Percentiles rank a stretch among this genome's conserved stretches.
Conservation (phyloP, 2,797 vertebrate genomes). For the Knipowitschia caucasica region DNA sequence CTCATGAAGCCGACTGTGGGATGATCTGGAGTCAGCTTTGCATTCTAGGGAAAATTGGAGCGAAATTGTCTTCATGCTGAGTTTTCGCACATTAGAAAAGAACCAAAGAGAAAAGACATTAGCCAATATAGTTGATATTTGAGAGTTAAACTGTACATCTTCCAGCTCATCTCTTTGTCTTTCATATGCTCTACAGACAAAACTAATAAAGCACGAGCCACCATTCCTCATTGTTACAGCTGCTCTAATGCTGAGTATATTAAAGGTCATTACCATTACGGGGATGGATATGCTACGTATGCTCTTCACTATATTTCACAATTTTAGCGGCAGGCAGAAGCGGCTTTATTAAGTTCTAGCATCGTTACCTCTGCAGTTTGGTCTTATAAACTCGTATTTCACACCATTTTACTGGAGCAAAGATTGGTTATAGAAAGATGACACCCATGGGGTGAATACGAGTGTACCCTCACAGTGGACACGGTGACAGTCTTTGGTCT, state of each 20-base stretch:
- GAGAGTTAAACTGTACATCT: conserved; percentile 16
- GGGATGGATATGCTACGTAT: conserved; percentile 52
- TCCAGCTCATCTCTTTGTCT: conserved; percentile 6
- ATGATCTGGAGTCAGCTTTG: conserved; percentile 50
- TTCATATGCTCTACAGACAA: conserved; percentile 35
- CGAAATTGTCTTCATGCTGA: conserved; percentile 26
- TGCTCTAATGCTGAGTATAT: conserved; percentile 52
- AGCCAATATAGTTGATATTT: conserved; percentile 14
- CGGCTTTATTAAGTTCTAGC: conserved; percentile 58
- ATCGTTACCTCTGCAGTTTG: conserved; percentile 49
- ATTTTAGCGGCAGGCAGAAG: conserved; percentile 26
- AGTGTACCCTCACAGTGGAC: conserved; percentile 38
- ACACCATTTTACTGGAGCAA: conserved; percentile 53
- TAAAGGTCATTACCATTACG: conserved; percentile 68
- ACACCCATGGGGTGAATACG: conserved; percentile 15
- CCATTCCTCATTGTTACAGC: conserved; percentile 52
- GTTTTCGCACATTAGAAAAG: conserved; percentile 22
- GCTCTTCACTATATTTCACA: conserved; percentile 51
- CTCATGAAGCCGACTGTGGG: conserved; percentile 37
- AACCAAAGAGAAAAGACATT: conserved; percentile 8
- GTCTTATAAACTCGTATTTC: conserved; percentile 53
- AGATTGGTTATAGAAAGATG: conserved; percentile 54
- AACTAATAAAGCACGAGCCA: conserved; percentile 47
- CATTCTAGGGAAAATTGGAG: conserved; percentile 44
- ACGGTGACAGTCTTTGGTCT: conserved; percentile 17